Conservation (phyloP, 2,888 invertebrate genomes). For the Germaria angustata region DNA sequence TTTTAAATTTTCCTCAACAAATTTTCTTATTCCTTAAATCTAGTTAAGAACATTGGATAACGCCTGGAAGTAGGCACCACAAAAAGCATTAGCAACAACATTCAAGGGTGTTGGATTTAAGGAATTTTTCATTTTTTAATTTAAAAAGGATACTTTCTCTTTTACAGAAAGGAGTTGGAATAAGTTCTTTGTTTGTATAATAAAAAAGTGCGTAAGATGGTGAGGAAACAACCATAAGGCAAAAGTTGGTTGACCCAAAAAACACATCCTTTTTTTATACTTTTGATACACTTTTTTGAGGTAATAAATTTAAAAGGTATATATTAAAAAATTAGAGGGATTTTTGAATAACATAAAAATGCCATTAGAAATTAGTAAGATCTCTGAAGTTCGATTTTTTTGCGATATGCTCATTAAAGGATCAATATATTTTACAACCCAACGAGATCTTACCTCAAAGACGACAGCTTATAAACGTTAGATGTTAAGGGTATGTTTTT, state of each 20-base stretch:
- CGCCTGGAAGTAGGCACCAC: neutral
- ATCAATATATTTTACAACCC: too few species aligned
- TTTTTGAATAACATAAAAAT: neutral
- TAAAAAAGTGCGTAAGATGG: conserved; percentile 11
- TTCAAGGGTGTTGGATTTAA: conserved; percentile 6
- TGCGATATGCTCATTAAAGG: too few species aligned
- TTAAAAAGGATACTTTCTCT: neutral
- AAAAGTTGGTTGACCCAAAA: conserved; percentile 27
- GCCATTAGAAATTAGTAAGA: neutral
- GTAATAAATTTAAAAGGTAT: neutral
- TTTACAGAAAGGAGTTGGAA: too few species aligned
- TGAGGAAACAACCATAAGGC: neutral
- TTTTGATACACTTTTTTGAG: neutral
- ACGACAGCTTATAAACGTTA: too few species aligned
- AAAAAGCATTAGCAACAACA: neutral
- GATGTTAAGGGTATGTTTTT: too few species aligned
- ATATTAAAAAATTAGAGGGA: too few species aligned
- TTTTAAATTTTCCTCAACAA: neutral
- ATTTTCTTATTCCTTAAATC: neutral
- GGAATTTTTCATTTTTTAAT: neutral
- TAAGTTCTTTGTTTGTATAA: neutral
- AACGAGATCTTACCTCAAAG: too few species aligned
- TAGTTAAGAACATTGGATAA: neutral
- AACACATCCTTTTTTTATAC: neutral
- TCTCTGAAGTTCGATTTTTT: too few species aligned